Evolutionary conservation across 2,888 invertebrate species (phyloP), one percentile per base, ranked within the genome.

Genomic region (Danaus chrysippus): DNA sequence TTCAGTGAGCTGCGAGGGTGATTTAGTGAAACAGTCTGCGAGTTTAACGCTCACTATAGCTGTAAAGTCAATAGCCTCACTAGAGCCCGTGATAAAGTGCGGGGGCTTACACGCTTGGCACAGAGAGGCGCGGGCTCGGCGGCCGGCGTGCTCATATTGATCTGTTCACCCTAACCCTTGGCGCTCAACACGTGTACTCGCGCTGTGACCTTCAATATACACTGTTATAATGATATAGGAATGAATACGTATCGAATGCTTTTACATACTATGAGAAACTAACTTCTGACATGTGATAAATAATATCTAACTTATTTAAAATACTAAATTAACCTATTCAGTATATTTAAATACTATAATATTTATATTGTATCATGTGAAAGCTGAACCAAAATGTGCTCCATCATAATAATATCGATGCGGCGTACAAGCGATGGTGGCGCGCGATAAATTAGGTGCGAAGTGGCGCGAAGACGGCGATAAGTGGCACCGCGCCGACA

Each of bases 381-480:
- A 44, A 44, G 19, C 53, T 17, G 44, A 42, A 41, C 56, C 55
- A 17, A 54, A 63, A 56, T 63, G 23, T 63, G 59, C 59, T 12
- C 23, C 59, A 44, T 66, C 65, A 61, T 61, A 61, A 66, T 61
- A 54, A 61, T 66, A 63, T 63, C 59, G 66, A 61, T 57, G 56
- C 63, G 54, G 15, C 46, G 41, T 52, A 55, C 61, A 56, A 62
- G 54, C 66, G 64, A 64, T 58, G 64, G 64, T 62, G 59, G 66
- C 61, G 58, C 63, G 85, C 87, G 86, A 86, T 87, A 87, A 88
- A 87, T 88, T 85, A 84, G 83, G 86, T 85, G 88, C 82, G 84
- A 88, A 88, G 86, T 84, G 83, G 86, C 84, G 87, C 83, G 84
- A 86, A 87, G 87, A 87, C 82, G 78, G 81, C 82, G 84, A 83